Base-by-base conservation (phyloP, 2,113 vertebrate genomes). In the Phocoena phocoena region DNA sequence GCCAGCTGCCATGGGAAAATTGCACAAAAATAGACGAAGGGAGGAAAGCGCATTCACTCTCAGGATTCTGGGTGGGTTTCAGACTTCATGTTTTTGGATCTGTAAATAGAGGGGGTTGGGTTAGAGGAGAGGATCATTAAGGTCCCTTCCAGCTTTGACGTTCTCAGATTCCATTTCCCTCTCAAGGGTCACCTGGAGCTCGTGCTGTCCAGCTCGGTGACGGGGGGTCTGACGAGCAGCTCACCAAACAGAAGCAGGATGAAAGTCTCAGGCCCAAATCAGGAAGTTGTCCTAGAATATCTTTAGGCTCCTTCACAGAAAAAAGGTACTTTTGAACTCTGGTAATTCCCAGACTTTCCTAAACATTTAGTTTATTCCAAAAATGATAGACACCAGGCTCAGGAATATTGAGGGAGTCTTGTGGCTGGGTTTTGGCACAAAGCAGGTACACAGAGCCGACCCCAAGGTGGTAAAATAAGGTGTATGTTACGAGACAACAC, bases 1-100 rank as follows among this genome's bases (percentile, higher is more conserved):
- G 97, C 97, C 1, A 31, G 73, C 63, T 73, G 97, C 98, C 97
- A 82, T 98, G 98, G 97, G 98, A 98, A 98, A 94, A 60, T 31
- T 33, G 85, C 71, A 80, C 95, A 71, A 63, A 97, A 80, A 97
- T 83, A 96, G 95, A 93, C 14, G 90, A 82, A 33, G 53, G 53
- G 84, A 93, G 84, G 76, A 53, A 80, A 93, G 90, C 55, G 36
- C 90, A 91, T 65, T 96, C 23, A 23, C 55, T 38, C 88, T 73
- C 60, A 41, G 93, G 71, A 21, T 86, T 68, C 67, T 70, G 85
- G 81, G 96, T 94, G 92, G 88, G 97, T 92, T 96, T 90, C 60
- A 79, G 94, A 68, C 90, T 73, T 63, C 87, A 8, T 38, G 71
- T 23, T n/a, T 96, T 80, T 20, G 68, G 82, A 85, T 55, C 67